These are phyloP conservation scores for Pangasianodon gigas DNA, from an alignment of 2,113 vertebrate genomes.

Conservation along the genomic window DNA sequence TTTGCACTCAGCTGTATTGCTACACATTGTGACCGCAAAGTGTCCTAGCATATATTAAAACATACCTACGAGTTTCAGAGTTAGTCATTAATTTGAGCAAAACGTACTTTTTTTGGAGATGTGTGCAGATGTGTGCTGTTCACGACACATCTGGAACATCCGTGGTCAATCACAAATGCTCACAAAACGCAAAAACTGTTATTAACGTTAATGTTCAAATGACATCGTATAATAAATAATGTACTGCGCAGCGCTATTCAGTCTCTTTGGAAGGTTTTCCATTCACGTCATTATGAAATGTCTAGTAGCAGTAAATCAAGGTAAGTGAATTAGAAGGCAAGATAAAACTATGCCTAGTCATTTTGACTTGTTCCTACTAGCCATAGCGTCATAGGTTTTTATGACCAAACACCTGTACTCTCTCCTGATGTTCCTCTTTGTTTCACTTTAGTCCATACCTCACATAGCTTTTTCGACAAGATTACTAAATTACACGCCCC, in stretches of 20 bases:
- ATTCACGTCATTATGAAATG: not conserved
- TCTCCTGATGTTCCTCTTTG: not conserved
- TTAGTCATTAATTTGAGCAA: not conserved
- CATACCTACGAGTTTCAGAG: not conserved
- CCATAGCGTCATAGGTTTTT: not conserved
- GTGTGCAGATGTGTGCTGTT: not conserved
- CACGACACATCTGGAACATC: not conserved
- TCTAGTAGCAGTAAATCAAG: not conserved
- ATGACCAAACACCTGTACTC: constrained; percentile 7
- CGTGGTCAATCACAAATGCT: not conserved
- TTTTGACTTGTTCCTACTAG: constrained; percentile 22
- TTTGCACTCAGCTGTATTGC: not conserved
- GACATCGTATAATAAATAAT: not conserved
- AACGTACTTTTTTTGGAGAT: too few species aligned
- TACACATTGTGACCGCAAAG: too few species aligned
- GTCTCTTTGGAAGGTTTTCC: not conserved
- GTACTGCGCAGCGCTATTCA: not conserved
- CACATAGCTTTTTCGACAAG: not conserved
- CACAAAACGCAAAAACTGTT: not conserved
- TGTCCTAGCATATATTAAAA: not conserved
- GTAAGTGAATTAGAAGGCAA: not conserved
- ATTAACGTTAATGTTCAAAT: not conserved
- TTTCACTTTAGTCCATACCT: not conserved
- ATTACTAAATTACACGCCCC: not conserved
- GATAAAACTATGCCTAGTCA: constrained; percentile 8